Evolutionary conservation across 2,113 vertebrate genomes (phyloP).

Genomic region (Dinomys branickii): DNA sequence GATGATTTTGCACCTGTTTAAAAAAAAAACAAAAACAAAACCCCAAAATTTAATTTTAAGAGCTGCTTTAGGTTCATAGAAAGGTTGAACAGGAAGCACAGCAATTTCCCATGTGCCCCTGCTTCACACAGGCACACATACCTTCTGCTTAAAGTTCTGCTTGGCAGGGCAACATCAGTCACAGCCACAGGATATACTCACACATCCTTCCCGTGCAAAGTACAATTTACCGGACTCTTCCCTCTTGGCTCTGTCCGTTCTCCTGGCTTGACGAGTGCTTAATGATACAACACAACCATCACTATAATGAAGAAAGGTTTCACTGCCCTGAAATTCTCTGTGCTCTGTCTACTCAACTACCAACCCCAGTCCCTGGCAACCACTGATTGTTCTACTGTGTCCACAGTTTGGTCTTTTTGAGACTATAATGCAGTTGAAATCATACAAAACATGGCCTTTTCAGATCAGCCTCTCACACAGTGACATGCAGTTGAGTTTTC

Average conservation of each 20-base stretch:
- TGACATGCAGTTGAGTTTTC: not conserved
- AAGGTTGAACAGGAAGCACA: not conserved
- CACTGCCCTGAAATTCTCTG: not conserved
- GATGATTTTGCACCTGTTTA: not conserved
- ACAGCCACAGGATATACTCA: not conserved
- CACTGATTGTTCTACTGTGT: not conserved
- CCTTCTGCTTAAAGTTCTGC: not conserved
- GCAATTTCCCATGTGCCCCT: not conserved
- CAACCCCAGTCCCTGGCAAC: not conserved
- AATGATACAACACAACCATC: not conserved
- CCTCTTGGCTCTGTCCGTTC: not conserved
- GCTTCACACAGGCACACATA: rapidly evolving
- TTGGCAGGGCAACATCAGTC: not conserved
- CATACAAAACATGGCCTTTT: not conserved
- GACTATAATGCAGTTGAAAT: not conserved
- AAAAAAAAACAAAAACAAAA: too few relatives aligned
- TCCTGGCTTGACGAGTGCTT: not conserved
- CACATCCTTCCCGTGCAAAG: not conserved
- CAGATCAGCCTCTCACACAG: not conserved
- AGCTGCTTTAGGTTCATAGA: not conserved
- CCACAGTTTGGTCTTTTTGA: not conserved
- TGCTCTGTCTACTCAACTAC: not conserved
- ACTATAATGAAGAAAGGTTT: not conserved
- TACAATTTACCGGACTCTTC: not conserved
- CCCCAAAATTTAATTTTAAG: too few relatives aligned